These are phyloP conservation scores for Myopa tessellatipennis DNA, from an alignment of 2,888 invertebrate genomes.

Conservation along the genomic window DNA sequence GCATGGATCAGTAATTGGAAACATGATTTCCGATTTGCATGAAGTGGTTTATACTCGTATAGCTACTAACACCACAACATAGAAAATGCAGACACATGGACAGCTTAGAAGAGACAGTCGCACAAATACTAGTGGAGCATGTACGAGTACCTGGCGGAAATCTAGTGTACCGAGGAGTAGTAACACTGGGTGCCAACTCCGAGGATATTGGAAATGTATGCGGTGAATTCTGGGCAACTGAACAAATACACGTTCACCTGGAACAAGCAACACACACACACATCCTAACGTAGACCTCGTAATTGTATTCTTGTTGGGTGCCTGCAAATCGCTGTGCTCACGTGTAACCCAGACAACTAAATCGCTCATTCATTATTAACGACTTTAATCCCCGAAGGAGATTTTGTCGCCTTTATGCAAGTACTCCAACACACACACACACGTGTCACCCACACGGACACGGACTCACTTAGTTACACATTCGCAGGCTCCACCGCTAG, in stretches of 20 bases:
- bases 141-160: background rate
- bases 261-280: background rate
- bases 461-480: background rate
- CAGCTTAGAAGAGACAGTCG: background rate
- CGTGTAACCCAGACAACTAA: constrained; percentile 28
- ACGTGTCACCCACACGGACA: background rate
- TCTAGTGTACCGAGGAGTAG: background rate
- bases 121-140: background rate
- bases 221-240: background rate
- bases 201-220: background rate
- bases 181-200: background rate
- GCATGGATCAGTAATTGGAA: background rate
- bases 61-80: too few species aligned
- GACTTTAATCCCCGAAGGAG: constrained; percentile 32
- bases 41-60: background rate
- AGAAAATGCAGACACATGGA: background rate
- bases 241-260: background rate
- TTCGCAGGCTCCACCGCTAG: background rate
- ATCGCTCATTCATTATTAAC: constrained; percentile 38
- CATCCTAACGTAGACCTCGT: background rate
- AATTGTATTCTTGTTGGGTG: constrained; percentile 8
- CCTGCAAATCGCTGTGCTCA: constrained; percentile 13
- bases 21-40: constrained; percentile 2
- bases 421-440: constrained; percentile 10
- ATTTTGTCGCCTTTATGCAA: constrained; percentile 37